Evolutionary conservation across 1,140 invertebrate genomes (phyloP).

Genomic region (Bicyclus anynana): DNA sequence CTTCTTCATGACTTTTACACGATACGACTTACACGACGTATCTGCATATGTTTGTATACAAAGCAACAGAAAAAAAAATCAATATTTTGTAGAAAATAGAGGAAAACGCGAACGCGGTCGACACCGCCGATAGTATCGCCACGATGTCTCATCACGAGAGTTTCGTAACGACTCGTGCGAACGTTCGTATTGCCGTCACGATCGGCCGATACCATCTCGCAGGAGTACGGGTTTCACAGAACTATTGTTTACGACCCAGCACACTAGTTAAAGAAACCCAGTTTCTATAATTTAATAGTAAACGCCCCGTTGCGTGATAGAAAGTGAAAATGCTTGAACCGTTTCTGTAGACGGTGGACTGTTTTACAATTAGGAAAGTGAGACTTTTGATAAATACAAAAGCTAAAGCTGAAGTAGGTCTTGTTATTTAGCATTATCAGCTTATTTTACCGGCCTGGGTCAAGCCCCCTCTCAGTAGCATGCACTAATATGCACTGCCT

Average conservation of each 20-base stretch:
- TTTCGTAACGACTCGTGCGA: conserved; percentile 38
- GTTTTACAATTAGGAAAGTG: background rate
- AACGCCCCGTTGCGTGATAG: background rate
- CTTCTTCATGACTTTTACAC: too few species aligned
- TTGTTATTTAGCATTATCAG: too few species aligned
- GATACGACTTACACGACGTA: too few species aligned
- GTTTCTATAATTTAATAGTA: background rate
- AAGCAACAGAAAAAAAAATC: too few species aligned
- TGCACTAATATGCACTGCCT: too few species aligned
- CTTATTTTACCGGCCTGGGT: too few species aligned
- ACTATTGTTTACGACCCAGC: conserved; percentile 15
- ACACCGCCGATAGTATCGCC: conserved; percentile 29
- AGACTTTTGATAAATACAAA: too few species aligned
- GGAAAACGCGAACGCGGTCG: conserved; percentile 7
- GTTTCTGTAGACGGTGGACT: background rate
- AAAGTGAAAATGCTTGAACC: background rate
- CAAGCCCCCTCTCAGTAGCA: too few species aligned
- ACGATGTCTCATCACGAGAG: conserved; percentile 34
- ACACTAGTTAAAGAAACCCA: background rate
- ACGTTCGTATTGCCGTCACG: conserved; percentile 49
- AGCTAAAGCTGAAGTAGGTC: too few species aligned
- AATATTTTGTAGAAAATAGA: background rate
- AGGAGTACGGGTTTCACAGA: conserved; percentile 14
- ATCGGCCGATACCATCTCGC: conserved; percentile 37
- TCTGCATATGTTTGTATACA: too few species aligned